Evolutionary conservation across 2,113 vertebrate species (phyloP).

Genomic region (Ifrita kowaldi): DNA sequence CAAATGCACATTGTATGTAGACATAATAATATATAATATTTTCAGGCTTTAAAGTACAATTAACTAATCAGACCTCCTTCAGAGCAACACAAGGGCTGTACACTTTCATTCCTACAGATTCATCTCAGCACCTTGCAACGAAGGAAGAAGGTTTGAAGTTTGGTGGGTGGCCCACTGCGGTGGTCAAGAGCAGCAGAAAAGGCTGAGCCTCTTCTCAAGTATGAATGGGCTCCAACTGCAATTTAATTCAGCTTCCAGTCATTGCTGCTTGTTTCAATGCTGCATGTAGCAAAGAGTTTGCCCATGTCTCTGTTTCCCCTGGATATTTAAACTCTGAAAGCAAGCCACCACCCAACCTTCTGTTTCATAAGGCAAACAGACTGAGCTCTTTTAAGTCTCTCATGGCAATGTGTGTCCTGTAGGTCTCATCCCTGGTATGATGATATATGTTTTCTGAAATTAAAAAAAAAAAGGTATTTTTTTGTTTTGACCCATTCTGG

Average conservation of each 20-base stretch:
- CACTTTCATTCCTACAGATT: not conserved
- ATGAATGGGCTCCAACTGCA: not conserved
- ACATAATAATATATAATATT: not conserved
- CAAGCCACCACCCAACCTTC: not conserved
- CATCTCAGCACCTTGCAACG: not conserved
- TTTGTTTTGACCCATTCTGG: rapidly evolving
- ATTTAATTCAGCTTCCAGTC: not conserved
- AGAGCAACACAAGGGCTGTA: not conserved
- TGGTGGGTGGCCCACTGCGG: rapidly evolving
- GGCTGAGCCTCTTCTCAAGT: not conserved
- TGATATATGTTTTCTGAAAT: not conserved
- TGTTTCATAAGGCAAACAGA: not conserved
- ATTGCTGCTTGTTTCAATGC: not conserved
- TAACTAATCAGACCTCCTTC: not conserved
- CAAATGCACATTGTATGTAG: not conserved
- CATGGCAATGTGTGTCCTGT: not conserved
- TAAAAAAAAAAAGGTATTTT: rapidly evolving
- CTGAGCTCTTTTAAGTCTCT: not conserved
- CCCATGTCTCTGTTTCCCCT: not conserved
- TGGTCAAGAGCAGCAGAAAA: not conserved
- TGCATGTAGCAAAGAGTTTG: not conserved
- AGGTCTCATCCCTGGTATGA: not conserved
- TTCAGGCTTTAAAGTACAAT: not conserved
- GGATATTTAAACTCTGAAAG: not conserved
- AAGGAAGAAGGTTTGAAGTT: not conserved